Base-by-base conservation (phyloP, 2,113 vertebrate species). In the Semnornis frantzii region DNA sequence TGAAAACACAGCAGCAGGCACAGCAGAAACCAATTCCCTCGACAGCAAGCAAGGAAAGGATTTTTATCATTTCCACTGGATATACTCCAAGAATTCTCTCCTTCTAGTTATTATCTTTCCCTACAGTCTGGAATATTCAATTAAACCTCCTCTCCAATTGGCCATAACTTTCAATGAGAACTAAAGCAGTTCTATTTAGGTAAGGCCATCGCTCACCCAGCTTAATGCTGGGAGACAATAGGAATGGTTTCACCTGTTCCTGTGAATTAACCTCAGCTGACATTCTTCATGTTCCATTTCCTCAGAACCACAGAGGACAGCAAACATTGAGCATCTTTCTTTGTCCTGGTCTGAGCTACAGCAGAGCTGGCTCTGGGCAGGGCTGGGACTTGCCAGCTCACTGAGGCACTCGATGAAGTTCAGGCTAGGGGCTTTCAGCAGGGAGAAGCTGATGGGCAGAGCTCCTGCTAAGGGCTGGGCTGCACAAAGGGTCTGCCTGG, bases 121-220 rank as follows among this genome's bases (percentile, higher is more conserved):
- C 90, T 42, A 64, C 70, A 57, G 93, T 85, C 50, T 80, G 72
- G 83, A 82, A 95, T 97, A 95, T 91, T 97, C 95, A 97, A 96
- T 98, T 97, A 97, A 98, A 90, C 87, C 90, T 86, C 72, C 87
- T 80, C 93, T 97, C 94, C 89, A 97, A 97, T 97, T 96, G 94
- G 82, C 94, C 83, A 59, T 97, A 97, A 93, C 88, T 97, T 96
- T 85, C 39, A 44, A 57, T 71, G 93, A 62, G 96, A 95, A 97
- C 94, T 88, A 91, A 94, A 93, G 78, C 90, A 86, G 62, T 88
- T 96, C 92, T 91, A 48, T 93, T 96, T 94, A 94, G 92, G 93
- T 87, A 96, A 87, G 46, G 25, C 58, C 75, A 96, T 93, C 94
- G 54, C n/a, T 96, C 96, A 90, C 52, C 2, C 6, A 87, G 81